phyloP scores from a whole-genome alignment of 2,797 vertebrate genomes.

The Natrix natrix region DNA sequence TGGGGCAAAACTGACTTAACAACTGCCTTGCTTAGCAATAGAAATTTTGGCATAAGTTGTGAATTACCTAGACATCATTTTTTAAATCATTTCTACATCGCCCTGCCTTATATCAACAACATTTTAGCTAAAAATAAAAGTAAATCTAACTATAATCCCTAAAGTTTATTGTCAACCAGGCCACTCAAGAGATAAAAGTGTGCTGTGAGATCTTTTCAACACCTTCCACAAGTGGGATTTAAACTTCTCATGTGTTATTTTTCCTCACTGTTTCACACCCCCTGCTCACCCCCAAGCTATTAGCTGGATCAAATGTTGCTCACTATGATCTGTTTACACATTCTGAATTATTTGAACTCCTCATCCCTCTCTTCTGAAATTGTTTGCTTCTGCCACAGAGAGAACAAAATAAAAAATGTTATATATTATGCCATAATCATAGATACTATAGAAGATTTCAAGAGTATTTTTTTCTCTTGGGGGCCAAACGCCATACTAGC shows the following conservation, averaged over 20 bases:
- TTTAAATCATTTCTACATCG: background rate
- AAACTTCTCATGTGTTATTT: background rate
- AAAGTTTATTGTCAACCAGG: background rate
- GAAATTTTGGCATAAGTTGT: background rate
- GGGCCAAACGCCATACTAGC: background rate
- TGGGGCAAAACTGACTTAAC: background rate
- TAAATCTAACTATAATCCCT: background rate
- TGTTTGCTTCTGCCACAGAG: background rate
- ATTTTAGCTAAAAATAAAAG: background rate
- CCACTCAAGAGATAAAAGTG: background rate
- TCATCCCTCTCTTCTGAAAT: background rate
- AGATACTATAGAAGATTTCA: background rate
- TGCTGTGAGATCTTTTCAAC: background rate
- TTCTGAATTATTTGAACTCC: background rate
- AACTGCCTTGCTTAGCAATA: background rate
- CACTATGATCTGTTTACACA: background rate
- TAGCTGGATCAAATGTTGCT: background rate
- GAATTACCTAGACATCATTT: background rate
- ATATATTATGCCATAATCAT: background rate
- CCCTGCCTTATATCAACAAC: background rate
- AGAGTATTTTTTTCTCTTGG: background rate
- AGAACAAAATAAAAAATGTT: background rate
- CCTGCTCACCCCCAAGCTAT: background rate
- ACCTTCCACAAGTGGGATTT: background rate
- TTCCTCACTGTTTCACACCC: background rate